phyloP scores from a whole-genome alignment of 2,797 vertebrate genomes.

The Enteromius radiatus region DNA sequence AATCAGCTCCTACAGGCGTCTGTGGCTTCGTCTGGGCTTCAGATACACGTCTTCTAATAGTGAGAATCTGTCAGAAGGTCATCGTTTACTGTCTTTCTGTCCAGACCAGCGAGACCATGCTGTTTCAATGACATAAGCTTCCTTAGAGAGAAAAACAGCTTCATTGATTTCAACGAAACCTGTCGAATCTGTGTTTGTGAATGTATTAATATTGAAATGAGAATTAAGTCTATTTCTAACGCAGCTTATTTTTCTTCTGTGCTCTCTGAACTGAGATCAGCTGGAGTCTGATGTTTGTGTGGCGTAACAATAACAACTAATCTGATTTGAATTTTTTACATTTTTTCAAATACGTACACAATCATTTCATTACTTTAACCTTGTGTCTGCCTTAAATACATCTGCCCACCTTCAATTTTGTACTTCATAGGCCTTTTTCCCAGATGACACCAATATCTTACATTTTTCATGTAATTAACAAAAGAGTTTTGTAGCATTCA shows the following conservation, averaged over 20 bases:
- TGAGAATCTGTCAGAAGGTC: constrained; percentile 7
- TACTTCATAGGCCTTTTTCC: too few relatives aligned
- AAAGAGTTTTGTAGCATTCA: not conserved
- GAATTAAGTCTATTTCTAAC: not conserved
- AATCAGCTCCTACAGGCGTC: not conserved
- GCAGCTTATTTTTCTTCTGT: not conserved
- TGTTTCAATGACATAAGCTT: not conserved
- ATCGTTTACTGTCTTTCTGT: constrained; percentile 38
- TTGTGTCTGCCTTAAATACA: too few relatives aligned
- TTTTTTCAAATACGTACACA: not conserved
- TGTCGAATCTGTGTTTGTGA: not conserved
- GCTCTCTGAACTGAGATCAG: not conserved
- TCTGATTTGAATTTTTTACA: not conserved
- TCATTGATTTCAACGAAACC: too few relatives aligned
- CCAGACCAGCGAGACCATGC: not conserved
- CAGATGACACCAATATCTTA: not conserved
- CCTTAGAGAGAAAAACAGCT: not conserved
- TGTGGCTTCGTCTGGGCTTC: not conserved
- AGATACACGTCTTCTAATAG: not conserved
- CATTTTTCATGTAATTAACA: too few relatives aligned
- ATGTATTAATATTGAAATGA: not conserved
- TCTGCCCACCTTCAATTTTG: too few relatives aligned
- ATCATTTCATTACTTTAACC: not conserved
- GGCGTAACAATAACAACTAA: too few relatives aligned
- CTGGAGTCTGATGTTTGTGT: too few relatives aligned